Evolutionary conservation across 2,113 vertebrate genomes (phyloP), one percentile per base, ranked within the genome.

Genomic region (Cacatua alba): DNA sequence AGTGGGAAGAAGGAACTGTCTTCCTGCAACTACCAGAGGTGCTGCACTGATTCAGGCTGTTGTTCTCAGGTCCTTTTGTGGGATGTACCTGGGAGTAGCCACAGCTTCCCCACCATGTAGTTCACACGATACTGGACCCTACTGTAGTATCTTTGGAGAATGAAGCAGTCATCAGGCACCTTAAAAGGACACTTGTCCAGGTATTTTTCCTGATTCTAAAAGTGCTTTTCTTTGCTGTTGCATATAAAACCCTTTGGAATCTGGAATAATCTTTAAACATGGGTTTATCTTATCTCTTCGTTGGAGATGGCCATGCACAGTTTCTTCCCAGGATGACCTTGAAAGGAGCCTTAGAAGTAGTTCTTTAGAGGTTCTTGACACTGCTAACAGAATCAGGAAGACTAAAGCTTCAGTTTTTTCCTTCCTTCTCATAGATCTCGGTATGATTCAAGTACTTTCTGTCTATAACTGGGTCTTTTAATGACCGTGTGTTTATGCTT

Each of bases 171-270:
- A 63, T 71, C 96, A 96, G 96, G 52, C 93, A 86, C 86, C 86
- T 88, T 95, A 94, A 94, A 94, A 83, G 86, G 91, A 94, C 86
- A 51, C 82, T 92, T 93, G 96, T 94, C 94, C 94, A 95, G 96
- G 91, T 95, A 92, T 86, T 95, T 77, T 78, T 90, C 78, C 85
- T 92, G 64, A 90, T 93, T 93, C 93, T 79, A 76, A 93, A 82
- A 78, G 52, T 82, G 39, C 77, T 86, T 91, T 85, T 86, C 77
- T 88, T 94, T 17, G 1, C 82, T 92, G 55, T 88, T 94, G 20
- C 48, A 3, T 74, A 74, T 90, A 60, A 84, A 92, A 85, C 11
- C 60, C 44, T 78, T 82, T 65, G 62, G 59, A 82, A 59, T 71
- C 69, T 53, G 81, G 80, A 75, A 39, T 88, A 24, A 31, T 70